Conservation (phyloP, 2,888 invertebrate species). For the Idaea biselata region DNA sequence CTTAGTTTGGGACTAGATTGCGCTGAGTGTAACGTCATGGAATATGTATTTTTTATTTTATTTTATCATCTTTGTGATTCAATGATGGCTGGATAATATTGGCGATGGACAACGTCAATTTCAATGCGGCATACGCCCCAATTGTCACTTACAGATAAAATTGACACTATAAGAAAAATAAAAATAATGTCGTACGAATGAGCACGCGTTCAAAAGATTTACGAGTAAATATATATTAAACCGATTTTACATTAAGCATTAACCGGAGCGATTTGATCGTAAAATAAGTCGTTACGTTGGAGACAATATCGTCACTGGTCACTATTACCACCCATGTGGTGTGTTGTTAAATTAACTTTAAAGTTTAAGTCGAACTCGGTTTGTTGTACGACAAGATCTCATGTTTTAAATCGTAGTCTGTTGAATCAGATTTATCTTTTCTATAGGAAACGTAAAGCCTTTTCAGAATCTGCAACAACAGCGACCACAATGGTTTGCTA, state of each 20-base stretch:
- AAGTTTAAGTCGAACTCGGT: conserved; percentile 63
- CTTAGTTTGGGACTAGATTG: too few species aligned
- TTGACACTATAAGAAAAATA: neutral
- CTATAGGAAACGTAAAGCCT: neutral
- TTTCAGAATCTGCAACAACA: neutral
- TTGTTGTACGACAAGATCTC: conserved; percentile 35
- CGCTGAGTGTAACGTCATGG: too few species aligned
- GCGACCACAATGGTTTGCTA: neutral
- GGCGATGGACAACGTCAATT: conserved; percentile 39
- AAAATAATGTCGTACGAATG: conserved; percentile 25
- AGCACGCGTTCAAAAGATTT: conserved; percentile 72
- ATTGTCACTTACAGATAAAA: neutral
- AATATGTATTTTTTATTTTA: too few species aligned
- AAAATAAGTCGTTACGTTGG: conserved; percentile 69
- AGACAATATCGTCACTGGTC: conserved; percentile 70
- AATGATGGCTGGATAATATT: neutral
- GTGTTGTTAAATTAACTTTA: conserved; percentile 62
- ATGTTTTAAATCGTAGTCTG: conserved; percentile 24
- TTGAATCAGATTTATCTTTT: neutral
- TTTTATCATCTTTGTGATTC: too few species aligned
- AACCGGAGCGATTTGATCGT: conserved; percentile 74
- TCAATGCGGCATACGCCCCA: conserved; percentile 41
- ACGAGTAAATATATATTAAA: conserved; percentile 69
- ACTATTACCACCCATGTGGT: conserved; percentile 71
- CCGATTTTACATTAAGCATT: conserved; percentile 75